Evolutionary conservation across 2,888 invertebrate genomes (phyloP).

Genomic region (Panzeria rudis): DNA sequence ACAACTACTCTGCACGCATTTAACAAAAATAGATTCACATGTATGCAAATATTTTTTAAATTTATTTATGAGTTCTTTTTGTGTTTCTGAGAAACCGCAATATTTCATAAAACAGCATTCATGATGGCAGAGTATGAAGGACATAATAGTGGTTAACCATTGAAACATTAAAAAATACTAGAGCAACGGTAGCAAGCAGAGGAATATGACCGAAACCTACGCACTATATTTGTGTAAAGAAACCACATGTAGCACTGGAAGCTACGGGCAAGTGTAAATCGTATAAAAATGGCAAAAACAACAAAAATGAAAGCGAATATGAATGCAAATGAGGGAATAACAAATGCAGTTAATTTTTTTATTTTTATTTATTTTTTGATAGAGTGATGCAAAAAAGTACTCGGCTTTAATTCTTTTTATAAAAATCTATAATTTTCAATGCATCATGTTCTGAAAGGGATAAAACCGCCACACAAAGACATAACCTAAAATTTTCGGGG

Average conservation of each 20-base stretch:
- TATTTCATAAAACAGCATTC: slow-evolving; percentile 48
- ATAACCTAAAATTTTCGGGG: no score
- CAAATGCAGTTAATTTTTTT: not conserved
- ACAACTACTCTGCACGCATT: not conserved
- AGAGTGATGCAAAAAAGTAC: no score
- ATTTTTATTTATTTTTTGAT: no score
- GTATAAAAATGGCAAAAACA: slow-evolving; percentile 1
- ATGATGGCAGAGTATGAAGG: slow-evolving; percentile 42
- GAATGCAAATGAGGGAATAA: not conserved
- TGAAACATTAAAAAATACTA: slow-evolving; percentile 18
- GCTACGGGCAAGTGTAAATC: slow-evolving; percentile 27
- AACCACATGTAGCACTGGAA: not conserved
- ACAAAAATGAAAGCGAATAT: not conserved
- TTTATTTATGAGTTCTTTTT: not conserved
- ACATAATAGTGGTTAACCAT: slow-evolving; percentile 52
- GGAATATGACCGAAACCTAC: slow-evolving; percentile 5
- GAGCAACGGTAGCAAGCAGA: not conserved
- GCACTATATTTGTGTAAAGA: slow-evolving; percentile 5
- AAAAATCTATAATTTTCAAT: no score
- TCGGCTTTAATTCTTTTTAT: no score
- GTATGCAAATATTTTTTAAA: not conserved
- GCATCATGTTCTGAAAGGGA: no score
- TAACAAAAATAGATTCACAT: not conserved
- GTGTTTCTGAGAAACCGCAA: slow-evolving; percentile 24
- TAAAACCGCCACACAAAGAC: no score